Conservation (phyloP, 2,113 vertebrate species). For the Ibidorhyncha struthersii region DNA sequence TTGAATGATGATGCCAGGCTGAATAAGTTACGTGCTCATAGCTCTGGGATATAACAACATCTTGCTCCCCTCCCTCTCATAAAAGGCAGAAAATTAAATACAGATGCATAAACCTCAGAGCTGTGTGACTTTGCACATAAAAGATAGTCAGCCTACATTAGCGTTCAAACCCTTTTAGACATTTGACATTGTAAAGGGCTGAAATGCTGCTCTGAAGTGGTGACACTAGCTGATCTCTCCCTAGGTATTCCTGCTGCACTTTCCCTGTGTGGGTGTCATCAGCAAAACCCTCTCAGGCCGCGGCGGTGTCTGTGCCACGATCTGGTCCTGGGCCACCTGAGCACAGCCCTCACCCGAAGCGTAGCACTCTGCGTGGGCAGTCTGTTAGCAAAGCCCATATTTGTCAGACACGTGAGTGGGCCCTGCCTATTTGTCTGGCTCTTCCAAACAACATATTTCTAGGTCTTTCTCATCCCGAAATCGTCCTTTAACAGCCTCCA, state of each 20-base stretch:
- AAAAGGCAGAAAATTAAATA: conserved; percentile 35
- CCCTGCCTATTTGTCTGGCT: background rate
- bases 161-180: background rate
- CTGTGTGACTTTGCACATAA: background rate
- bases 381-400: background rate
- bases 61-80: background rate
- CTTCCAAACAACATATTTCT: background rate
- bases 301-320: background rate
- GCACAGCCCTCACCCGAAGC: background rate
- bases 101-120: background rate
- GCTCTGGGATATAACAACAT: background rate
- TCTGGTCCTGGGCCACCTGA: background rate
- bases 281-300: rapidly evolving
- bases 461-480: background rate
- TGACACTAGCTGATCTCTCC: background rate
- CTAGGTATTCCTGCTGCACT: background rate
- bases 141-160: background rate
- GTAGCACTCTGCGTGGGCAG: background rate
- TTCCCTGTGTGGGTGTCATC: background rate
- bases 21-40: background rate
- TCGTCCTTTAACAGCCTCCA: background rate
- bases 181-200: background rate
- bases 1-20: background rate
- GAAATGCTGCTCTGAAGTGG: background rate
- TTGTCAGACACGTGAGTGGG: background rate